A percentile compares a stretch with the other conserved stretches of the same genome.
Conservation (phyloP, 2,888 invertebrate species). For the Sthenelais limicola region DNA sequence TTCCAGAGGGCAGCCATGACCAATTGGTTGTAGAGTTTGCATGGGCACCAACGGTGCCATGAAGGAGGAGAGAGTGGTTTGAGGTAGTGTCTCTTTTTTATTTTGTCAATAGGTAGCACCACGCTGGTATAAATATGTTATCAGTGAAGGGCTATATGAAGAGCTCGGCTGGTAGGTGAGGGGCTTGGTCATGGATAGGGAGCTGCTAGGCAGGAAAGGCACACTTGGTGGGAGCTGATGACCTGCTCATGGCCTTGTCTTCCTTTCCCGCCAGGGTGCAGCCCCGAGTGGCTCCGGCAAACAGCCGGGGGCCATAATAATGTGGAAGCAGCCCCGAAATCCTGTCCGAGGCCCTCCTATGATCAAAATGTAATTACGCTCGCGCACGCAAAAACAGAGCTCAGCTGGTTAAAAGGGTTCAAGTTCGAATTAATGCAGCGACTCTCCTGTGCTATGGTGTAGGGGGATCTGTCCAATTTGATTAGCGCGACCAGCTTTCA, state of each 20-base stretch:
- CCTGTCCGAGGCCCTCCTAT: constrained; percentile 32
- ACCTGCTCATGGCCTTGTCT: background rate
- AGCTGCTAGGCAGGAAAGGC: too few relatives aligned
- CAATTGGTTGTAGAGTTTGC: too few relatives aligned
- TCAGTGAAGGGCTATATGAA: too few relatives aligned
- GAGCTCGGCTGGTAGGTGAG: too few relatives aligned
- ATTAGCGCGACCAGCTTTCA: constrained; percentile 36
- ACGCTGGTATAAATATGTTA: too few relatives aligned
- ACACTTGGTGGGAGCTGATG: constrained; percentile 21
- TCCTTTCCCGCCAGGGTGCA: constrained; percentile 1
- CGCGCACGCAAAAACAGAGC: constrained; percentile 36
- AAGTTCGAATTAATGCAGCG: constrained; percentile 30
- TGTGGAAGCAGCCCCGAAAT: constrained; percentile 1
- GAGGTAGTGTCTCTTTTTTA: too few relatives aligned
- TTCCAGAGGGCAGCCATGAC: too few relatives aligned
- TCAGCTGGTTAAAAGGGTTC: constrained; percentile 34
- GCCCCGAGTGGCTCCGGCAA: background rate
- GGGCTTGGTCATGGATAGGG: background rate
- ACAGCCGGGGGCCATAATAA: constrained; percentile 15
- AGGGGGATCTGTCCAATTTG: constrained; percentile 35
- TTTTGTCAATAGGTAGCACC: too few relatives aligned
- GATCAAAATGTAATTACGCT: constrained; percentile 35
- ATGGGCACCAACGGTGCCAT: too few relatives aligned
- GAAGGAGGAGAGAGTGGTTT: too few relatives aligned
- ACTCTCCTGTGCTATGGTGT: background rate